Conservation (phyloP, 2,888 invertebrate genomes). For the Idaea straminata region DNA sequence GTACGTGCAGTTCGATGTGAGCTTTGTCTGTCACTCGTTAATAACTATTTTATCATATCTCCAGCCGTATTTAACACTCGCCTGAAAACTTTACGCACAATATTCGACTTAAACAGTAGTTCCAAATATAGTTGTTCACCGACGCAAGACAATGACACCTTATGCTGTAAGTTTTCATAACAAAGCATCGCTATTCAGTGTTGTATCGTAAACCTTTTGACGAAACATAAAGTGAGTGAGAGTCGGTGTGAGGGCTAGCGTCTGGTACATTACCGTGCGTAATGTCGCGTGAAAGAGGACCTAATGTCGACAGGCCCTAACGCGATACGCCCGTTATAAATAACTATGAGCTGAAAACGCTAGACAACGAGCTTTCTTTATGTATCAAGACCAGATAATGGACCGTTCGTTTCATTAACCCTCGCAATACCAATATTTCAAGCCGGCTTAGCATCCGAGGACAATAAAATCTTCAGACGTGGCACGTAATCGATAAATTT, state of each 20-base stretch:
- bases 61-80: background rate
- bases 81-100: background rate
- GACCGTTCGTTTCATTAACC: background rate
- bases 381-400: background rate
- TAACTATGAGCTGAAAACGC: slow-evolving; percentile 13
- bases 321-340: slow-evolving; percentile 15
- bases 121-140: background rate
- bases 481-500: background rate
- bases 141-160: background rate
- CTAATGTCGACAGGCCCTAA: background rate
- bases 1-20: background rate
- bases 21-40: background rate
- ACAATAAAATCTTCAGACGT: background rate
- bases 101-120: background rate
- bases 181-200: background rate
- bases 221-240: background rate
- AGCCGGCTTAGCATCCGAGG: background rate
- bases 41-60: background rate
- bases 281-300: slow-evolving; percentile 1
- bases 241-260: background rate
- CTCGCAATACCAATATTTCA: slow-evolving; percentile 9
- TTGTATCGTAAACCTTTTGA: background rate
- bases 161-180: background rate
- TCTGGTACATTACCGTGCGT: slow-evolving; percentile 2
- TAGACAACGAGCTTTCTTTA: slow-evolving; percentile 22